A percentile compares a stretch with the other conserved stretches of the same genome.
These are phyloP conservation scores for Vanacampus margaritifer DNA, from an alignment of 2,113 vertebrate species.

Conservation along the genomic window DNA sequence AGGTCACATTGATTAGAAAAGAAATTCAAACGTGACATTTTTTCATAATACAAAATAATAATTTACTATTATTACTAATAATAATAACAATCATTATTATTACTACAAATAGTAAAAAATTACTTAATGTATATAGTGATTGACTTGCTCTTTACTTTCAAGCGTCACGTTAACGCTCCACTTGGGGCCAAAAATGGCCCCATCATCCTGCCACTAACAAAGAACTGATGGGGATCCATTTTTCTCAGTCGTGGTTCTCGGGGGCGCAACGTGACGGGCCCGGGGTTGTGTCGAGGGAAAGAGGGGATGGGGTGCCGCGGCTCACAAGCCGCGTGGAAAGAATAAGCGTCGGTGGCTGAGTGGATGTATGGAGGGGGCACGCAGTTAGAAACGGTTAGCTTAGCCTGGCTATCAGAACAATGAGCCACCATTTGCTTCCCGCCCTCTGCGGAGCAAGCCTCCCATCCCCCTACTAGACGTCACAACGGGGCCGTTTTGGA, in stretches of 20 bases:
- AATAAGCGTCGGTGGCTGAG: not conserved
- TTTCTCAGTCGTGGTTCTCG: constrained; percentile 19
- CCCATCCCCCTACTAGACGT: constrained; percentile 37
- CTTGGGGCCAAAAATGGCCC: not conserved
- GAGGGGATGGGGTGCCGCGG: not conserved
- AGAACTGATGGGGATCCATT: constrained; percentile 45
- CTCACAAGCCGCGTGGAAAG: not conserved
- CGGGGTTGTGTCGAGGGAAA: not conserved
- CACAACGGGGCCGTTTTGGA: not conserved
- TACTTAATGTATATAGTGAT: not conserved
- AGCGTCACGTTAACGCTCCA: not conserved
- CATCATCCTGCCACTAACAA: constrained; percentile 34
- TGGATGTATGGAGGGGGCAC: not conserved
- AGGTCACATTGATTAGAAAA: not conserved
- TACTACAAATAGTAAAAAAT: no score
- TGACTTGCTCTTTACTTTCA: not conserved
- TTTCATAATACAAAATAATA: not conserved
- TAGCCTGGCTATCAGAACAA: constrained; percentile 66
- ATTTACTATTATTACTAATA: no score
- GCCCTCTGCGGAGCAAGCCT: constrained; percentile 59
- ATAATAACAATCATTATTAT: no score
- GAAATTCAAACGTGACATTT: not conserved
- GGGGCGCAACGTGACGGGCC: not conserved
- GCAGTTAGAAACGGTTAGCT: constrained; percentile 43
- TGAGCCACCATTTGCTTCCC: constrained; percentile 75